These are phyloP conservation scores for Schizotus pectinicornis DNA, from an alignment of 2,888 invertebrate species.

Conservation along the genomic window DNA sequence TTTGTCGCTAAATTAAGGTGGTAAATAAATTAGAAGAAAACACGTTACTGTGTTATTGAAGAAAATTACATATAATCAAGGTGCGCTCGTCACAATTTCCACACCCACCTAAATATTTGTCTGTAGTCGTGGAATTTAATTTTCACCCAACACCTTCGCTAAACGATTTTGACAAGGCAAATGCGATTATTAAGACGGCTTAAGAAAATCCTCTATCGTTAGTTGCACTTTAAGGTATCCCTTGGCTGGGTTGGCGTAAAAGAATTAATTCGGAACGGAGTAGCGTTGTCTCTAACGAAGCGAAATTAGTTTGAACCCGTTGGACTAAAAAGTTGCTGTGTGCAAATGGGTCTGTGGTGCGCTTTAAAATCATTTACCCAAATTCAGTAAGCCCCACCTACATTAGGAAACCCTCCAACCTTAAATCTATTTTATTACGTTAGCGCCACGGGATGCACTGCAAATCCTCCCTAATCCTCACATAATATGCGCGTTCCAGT, in stretches of 20 bases:
- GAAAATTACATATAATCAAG: conserved; percentile 13
- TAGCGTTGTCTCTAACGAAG: not conserved
- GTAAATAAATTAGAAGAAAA: conserved; percentile 26
- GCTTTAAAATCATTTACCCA: conserved; percentile 13
- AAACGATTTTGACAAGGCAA: conserved; percentile 6
- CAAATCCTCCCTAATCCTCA: conserved; percentile 31
- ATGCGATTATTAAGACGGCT: not conserved
- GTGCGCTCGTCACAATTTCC: conserved; percentile 3
- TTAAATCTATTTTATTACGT: conserved; percentile 40
- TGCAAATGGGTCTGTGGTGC: not conserved
- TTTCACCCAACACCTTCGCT: conserved; percentile 5
- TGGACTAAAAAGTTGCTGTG: not conserved
- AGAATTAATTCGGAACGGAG: not conserved
- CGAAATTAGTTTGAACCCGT: not conserved
- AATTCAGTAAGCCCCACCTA: conserved; percentile 17
- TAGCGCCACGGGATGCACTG: conserved; percentile 30
- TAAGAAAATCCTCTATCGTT: not conserved
- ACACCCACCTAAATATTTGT: not conserved
- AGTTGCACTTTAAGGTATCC: not conserved
- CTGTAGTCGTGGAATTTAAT: conserved; percentile 5
- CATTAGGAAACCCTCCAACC: conserved; percentile 33
- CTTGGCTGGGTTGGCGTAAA: not conserved
- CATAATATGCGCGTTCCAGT: conserved; percentile 28
- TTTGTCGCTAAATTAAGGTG: conserved; percentile 24
- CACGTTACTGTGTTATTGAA: conserved; percentile 20